Evolutionary conservation across 2,113 vertebrate genomes (phyloP).

Genomic region (Esox niger): DNA sequence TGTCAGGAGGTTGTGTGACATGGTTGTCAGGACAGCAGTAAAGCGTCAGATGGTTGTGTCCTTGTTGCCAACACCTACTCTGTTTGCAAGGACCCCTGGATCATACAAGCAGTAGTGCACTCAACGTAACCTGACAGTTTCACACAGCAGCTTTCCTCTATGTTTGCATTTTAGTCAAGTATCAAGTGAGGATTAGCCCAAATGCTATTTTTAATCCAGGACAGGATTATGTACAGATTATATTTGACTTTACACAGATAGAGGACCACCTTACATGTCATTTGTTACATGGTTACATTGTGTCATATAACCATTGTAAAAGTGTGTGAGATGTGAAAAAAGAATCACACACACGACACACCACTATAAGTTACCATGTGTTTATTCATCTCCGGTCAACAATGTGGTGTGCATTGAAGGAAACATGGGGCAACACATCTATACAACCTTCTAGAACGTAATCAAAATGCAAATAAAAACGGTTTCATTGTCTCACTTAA

Average conservation of each 20-base stretch:
- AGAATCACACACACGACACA: slow-evolving; percentile 12
- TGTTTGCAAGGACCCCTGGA: too few species aligned
- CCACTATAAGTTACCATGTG: slow-evolving; percentile 33
- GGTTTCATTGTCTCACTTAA: slow-evolving; percentile 29
- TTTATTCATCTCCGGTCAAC: slow-evolving; percentile 56
- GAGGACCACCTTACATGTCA: too few species aligned
- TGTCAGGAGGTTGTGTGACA: too few species aligned
- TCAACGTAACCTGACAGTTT: too few species aligned
- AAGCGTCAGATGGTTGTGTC: too few species aligned
- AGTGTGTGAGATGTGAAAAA: background rate
- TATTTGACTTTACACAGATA: background rate
- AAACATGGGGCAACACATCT: slow-evolving; percentile 28
- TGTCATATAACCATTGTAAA: background rate
- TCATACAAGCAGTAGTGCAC: too few species aligned
- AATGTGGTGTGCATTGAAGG: slow-evolving; percentile 34
- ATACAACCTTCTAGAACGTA: slow-evolving; percentile 18
- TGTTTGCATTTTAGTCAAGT: too few species aligned
- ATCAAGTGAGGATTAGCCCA: background rate
- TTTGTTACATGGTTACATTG: background rate
- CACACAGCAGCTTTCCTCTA: too few species aligned
- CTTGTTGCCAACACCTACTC: too few species aligned
- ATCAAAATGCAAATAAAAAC: slow-evolving; percentile 46
- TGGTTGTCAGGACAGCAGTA: too few species aligned
- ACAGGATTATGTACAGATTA: background rate
- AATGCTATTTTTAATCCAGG: background rate